Percentiles rank a stretch among this genome's conserved stretches.
phyloP scores from a whole-genome alignment of 2,888 invertebrate genomes.

The Zhuqinia jingwanae region DNA sequence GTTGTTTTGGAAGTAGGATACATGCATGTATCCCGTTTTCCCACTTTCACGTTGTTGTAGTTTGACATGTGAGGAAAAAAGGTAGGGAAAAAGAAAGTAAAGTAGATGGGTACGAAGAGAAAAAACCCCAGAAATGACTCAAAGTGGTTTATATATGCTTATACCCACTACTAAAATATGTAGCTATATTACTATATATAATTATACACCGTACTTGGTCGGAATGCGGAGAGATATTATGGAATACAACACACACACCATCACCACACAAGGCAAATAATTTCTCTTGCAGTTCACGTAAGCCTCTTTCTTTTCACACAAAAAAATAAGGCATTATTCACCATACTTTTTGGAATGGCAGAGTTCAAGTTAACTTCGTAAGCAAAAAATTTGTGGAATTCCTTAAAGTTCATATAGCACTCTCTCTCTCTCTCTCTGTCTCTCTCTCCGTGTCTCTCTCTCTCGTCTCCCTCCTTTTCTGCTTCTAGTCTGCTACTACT shows the following conservation, averaged over 20 bases:
- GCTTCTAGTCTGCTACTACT: too few species aligned
- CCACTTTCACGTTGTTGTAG: too few species aligned
- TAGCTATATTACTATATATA: too few species aligned
- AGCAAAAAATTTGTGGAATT: constrained; percentile 40
- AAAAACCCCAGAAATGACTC: constrained; percentile 30
- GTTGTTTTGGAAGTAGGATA: too few species aligned
- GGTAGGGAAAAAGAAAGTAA: constrained; percentile 1
- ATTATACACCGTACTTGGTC: too few species aligned
- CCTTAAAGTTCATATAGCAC: not conserved
- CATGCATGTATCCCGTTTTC: too few species aligned
- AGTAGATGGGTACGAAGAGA: constrained; percentile 15
- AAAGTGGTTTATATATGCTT: not conserved
- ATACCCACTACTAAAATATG: too few species aligned
- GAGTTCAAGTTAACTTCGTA: not conserved
- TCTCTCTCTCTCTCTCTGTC: not conserved
- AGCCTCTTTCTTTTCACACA: not conserved
- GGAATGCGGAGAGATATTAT: too few species aligned
- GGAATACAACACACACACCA: too few species aligned
- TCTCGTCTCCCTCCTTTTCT: too few species aligned
- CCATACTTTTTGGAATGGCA: not conserved
- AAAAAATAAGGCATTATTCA: too few species aligned
- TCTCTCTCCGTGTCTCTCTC: not conserved
- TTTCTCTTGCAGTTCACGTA: not conserved
- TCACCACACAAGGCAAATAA: not conserved
- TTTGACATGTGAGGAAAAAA: constrained; percentile 8